Conservation (phyloP, 2,113 vertebrate species). For the Psilopsiagon aymara region DNA sequence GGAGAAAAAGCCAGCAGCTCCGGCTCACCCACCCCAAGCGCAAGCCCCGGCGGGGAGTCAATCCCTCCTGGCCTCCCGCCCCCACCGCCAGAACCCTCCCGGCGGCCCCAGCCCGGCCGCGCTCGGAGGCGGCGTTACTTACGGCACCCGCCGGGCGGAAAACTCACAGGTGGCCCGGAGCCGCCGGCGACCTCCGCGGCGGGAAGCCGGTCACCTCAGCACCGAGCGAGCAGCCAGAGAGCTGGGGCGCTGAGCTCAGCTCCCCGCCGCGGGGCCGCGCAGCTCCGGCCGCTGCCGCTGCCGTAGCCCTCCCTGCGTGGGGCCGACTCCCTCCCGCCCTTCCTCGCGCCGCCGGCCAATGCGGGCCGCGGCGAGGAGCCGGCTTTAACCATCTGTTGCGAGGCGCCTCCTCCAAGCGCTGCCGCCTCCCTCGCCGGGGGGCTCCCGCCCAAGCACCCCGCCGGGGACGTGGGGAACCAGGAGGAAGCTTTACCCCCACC, state of each 20-base stretch:
- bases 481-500: background rate
- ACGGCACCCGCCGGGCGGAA: background rate
- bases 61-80: background rate
- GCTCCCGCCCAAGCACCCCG: background rate
- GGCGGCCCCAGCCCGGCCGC: background rate
- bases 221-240: no score
- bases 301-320: background rate
- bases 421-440: background rate
- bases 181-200: background rate
- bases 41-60: background rate
- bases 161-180: background rate
- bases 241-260: background rate
- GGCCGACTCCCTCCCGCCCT: background rate
- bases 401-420: constrained; percentile 63
- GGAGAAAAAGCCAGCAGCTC: background rate
- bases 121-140: background rate
- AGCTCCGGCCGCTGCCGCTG: background rate
- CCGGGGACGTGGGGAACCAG: background rate
- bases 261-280: background rate
- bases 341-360: constrained; percentile 47
- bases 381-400: constrained; percentile 77
- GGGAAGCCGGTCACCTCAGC: background rate
- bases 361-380: constrained; percentile 30
- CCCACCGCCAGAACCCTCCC: background rate
- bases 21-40: background rate